phyloP scores from a whole-genome alignment of 1,140 invertebrate species.

The Euura saliciscinereae region DNA sequence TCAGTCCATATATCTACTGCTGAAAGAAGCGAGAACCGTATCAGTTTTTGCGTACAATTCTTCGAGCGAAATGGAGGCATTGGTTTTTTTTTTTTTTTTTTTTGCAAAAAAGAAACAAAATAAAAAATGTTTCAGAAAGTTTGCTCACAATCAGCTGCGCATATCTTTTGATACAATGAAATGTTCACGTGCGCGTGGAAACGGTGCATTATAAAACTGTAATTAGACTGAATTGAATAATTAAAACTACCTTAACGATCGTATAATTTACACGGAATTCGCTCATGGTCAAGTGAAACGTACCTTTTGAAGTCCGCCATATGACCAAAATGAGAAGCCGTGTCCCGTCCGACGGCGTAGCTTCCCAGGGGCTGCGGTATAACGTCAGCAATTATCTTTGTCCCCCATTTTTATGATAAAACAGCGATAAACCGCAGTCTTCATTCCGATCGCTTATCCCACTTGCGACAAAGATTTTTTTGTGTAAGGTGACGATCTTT shows the following conservation, averaged over 20 bases:
- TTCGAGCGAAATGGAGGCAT: background rate
- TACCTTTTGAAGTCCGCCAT: background rate
- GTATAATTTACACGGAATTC: background rate
- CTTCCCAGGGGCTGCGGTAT: background rate
- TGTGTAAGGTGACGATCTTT: background rate
- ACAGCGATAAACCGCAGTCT: background rate
- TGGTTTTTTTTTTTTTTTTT: background rate
- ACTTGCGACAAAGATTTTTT: background rate
- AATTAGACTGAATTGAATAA: background rate
- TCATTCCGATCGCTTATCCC: background rate
- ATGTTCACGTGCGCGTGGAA: background rate
- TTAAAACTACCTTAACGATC: background rate
- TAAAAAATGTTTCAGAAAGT: background rate
- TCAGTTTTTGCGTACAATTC: background rate
- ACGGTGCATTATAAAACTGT: background rate
- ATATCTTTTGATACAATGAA: background rate
- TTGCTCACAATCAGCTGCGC: background rate
- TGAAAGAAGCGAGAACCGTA: background rate
- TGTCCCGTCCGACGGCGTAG: background rate
- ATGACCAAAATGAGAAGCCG: background rate
- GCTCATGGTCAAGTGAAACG: background rate
- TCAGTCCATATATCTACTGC: background rate
- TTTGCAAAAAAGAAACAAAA: background rate
- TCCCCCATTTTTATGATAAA: background rate
- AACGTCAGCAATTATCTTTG: background rate